Evolutionary conservation across 2,113 vertebrate species (phyloP).

Genomic region (Actinemys pallida): DNA sequence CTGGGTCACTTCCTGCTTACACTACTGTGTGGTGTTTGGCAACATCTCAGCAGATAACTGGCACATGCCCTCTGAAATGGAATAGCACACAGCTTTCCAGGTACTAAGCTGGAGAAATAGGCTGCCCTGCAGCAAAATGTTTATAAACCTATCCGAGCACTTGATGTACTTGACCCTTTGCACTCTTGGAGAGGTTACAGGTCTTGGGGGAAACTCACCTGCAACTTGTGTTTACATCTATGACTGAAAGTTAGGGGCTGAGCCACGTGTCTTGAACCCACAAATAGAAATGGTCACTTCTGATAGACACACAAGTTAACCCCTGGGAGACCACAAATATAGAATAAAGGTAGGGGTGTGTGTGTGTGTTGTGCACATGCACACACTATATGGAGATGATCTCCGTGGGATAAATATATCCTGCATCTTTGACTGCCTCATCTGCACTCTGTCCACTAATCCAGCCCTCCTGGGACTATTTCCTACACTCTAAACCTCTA

Average conservation of each 20-base stretch:
- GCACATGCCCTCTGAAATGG: not conserved
- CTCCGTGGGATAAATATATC: not conserved
- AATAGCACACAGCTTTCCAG: not conserved
- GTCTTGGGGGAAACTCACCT: not conserved
- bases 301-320: too few relatives aligned
- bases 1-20: not conserved
- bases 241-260: not conserved
- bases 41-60: not conserved
- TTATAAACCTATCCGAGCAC: not conserved
- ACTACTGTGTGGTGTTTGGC: not conserved
- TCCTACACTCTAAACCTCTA: not conserved
- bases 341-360: not conserved
- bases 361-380: not conserved
- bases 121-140: not conserved
- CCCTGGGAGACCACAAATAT: not conserved
- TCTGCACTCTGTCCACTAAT: not conserved
- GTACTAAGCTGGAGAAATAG: not conserved
- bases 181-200: not conserved
- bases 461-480: not conserved
- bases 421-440: not conserved
- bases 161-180: not conserved
- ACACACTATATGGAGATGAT: not conserved
- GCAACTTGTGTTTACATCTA: not conserved
- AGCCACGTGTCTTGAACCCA: too few relatives aligned
- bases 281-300: not conserved